A percentile compares a stretch with the other conserved stretches of the same genome.
Conservation (phyloP, 2,888 invertebrate genomes). For the Syritta pipiens region DNA sequence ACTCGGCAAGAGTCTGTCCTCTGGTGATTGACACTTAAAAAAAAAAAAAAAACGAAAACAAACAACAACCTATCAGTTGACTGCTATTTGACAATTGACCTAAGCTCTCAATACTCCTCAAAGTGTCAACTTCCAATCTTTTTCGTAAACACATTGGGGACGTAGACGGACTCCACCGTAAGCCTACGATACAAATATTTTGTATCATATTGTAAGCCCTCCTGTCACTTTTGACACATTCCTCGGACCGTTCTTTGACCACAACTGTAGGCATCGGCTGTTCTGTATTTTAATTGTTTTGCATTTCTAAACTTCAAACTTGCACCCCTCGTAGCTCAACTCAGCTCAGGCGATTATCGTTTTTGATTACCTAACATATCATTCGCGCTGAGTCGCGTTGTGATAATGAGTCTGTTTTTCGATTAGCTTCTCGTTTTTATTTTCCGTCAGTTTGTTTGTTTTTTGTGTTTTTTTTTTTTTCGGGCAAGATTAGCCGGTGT, state of each 20-base stretch:
- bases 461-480: neutral
- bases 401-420: constrained; percentile 38
- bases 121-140: neutral
- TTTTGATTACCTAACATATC: constrained; percentile 57
- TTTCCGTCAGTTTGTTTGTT: neutral
- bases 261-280: too few species aligned
- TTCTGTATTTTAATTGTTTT: constrained; percentile 7
- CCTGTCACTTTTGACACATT: too few species aligned
- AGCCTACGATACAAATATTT: too few species aligned
- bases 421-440: neutral
- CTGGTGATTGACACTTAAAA: neutral
- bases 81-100: neutral
- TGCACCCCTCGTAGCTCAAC: constrained; percentile 15
- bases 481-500: constrained; percentile 48
- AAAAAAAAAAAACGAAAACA: too few species aligned
- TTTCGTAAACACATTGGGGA: too few species aligned
- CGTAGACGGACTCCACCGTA: too few species aligned
- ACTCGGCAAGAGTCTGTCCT: too few species aligned
- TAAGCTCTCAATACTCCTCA: neutral
- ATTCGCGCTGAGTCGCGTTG: constrained; percentile 34
- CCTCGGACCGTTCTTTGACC: too few species aligned
- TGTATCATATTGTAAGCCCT: too few species aligned
- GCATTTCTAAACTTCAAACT: constrained; percentile 1
- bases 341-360: too few species aligned
- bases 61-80: neutral